Percentiles rank a stretch among this genome's conserved stretches.
These are phyloP conservation scores for Ormyrus nitidulus DNA, from an alignment of 2,888 invertebrate species.

Conservation along the genomic window DNA sequence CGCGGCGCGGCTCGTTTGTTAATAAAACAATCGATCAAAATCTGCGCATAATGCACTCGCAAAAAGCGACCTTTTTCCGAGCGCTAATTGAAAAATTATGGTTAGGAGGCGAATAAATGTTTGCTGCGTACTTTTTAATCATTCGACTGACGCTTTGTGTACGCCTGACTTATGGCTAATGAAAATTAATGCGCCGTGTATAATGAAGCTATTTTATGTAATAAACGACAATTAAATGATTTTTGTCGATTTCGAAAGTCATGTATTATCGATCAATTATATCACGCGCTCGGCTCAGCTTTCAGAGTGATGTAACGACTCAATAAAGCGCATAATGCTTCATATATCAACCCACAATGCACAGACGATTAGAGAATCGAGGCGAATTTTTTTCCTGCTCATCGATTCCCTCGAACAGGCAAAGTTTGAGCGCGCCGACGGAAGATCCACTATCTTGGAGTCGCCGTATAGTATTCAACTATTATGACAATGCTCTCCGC, in stretches of 20 bases:
- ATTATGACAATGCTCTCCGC: constrained; percentile 48
- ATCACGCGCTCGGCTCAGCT: too few species aligned
- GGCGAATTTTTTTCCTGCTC: too few species aligned
- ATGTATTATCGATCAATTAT: neutral
- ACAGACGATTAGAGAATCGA: neutral
- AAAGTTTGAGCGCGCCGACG: constrained; percentile 5
- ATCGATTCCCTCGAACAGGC: too few species aligned
- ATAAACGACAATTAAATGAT: too few species aligned
- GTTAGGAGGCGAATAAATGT: neutral
- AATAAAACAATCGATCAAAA: constrained; percentile 53
- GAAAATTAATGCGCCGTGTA: too few species aligned
- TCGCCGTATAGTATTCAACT: constrained; percentile 46
- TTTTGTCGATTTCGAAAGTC: too few species aligned
- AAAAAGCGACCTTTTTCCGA: constrained; percentile 1
- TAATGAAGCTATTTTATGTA: too few species aligned
- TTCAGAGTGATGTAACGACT: too few species aligned
- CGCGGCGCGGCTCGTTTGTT: constrained; percentile 7
- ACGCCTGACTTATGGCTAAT: too few species aligned
- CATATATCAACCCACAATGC: neutral
- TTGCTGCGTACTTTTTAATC: neutral
- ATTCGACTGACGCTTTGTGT: too few species aligned
- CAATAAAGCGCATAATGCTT: neutral
- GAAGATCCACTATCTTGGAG: constrained; percentile 42
- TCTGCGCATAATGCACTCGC: neutral
- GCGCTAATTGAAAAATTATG: constrained; percentile 1